Percentiles rank a stretch among this genome's conserved stretches.
Evolutionary conservation across 2,797 vertebrate species (phyloP).

Genomic region (Moxostoma hubbsi): DNA sequence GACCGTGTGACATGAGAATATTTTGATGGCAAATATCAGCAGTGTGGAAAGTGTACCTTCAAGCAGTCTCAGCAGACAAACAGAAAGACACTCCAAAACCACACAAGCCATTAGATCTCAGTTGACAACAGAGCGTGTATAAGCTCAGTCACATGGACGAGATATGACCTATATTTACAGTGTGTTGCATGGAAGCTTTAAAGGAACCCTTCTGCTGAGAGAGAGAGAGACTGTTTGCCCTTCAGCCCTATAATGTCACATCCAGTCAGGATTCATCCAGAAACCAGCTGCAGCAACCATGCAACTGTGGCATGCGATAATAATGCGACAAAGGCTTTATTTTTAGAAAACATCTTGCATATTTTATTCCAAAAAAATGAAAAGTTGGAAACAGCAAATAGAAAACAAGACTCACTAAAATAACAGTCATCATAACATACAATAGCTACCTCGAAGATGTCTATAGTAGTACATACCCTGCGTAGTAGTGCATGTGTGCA

Average conservation of each 20-base stretch:
- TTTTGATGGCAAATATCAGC: slow-evolving; percentile 69
- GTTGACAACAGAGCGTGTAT: slow-evolving; percentile 4
- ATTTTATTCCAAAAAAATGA: slow-evolving; percentile 51
- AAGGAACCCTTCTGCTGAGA: background rate
- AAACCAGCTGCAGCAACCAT: too few relatives aligned
- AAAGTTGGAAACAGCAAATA: slow-evolving; percentile 19
- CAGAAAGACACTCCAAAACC: background rate
- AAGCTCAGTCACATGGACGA: slow-evolving; percentile 12
- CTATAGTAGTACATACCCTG: slow-evolving; percentile 31
- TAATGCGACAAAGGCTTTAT: background rate
- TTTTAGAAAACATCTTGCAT: slow-evolving; percentile 26
- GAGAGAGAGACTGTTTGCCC: background rate
- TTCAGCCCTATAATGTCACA: slow-evolving; percentile 22
- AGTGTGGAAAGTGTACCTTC: slow-evolving; percentile 62
- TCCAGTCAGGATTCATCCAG: background rate
- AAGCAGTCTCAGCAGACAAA: background rate
- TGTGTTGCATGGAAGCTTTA: slow-evolving; percentile 20
- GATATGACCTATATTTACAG: slow-evolving; percentile 29
- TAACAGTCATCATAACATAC: slow-evolving; percentile 45
- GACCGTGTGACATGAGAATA: background rate
- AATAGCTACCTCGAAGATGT: slow-evolving; percentile 41
- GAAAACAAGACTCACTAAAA: slow-evolving; percentile 15
- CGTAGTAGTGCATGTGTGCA: slow-evolving; percentile 18
- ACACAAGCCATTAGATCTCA: background rate
- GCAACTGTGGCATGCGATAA: background rate